Base-by-base conservation (phyloP, 2,113 vertebrate genomes). In the Xyliphius kryptos region DNA sequence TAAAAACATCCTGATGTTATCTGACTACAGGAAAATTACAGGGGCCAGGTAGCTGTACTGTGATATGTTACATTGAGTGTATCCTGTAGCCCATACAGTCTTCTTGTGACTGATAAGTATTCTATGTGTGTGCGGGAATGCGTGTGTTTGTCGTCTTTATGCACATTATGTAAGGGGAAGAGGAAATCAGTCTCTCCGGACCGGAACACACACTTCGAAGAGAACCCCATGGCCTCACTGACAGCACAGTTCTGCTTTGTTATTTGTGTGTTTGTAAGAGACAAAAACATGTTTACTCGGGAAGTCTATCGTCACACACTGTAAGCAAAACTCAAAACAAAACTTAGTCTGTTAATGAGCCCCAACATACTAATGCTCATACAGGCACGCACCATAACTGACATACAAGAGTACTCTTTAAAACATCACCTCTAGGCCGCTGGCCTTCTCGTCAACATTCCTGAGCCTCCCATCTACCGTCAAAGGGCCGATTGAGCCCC, bases 161-260 rank as follows among this genome's bases (percentile, higher is more conserved):
- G 67, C n/a, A n/a, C 62, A 70, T 87, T 86, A 84, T 76, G 74
- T 81, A 87, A 85, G 73, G 68, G 84, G 84, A 85, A 86, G 75
- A 77, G 83, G 84, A 85, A 82, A 79, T 68, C 72, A 51, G 78
- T 79, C 74, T 84, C 83, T 76, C 79, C 80, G 77, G 78, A 81
- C 84, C 81, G 82, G 80, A 83, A 83, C 77, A 76, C 77, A 80
- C 80, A 77, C n/a, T 76, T 84, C 77, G 74, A 81, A 74, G 77
- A 56, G 46, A 76, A 75, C 74, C 32, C 48, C 74, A 73, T 73
- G 77, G 74, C 51, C 56, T 64, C 37, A 36, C 22, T 56, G 55
- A 72, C 49, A 43, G 53, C 58, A 54, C 32, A 8, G 36, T 5
- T 65, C 40, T 9, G 63, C 13, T 16, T 66, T 41, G 40, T 52